These are phyloP conservation scores for Ypsolopha sequella DNA, from an alignment of 2,888 invertebrate genomes.

Conservation along the genomic window DNA sequence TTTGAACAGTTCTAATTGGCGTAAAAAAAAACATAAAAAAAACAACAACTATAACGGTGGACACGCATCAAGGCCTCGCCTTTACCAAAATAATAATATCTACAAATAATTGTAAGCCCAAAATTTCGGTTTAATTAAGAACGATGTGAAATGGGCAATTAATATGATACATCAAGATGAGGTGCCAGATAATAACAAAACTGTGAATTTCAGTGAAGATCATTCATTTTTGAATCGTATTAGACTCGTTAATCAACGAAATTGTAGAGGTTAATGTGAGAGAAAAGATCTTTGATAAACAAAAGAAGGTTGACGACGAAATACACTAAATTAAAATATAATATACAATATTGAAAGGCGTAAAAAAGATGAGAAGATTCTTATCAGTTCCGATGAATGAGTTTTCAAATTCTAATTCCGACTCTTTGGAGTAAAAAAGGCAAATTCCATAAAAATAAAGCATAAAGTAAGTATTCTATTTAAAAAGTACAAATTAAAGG, in stretches of 20 bases:
- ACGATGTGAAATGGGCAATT: constrained; percentile 32
- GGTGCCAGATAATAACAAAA: constrained; percentile 19
- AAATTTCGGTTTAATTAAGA: constrained; percentile 27
- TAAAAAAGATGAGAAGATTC: too few species aligned
- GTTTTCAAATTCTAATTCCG: too few species aligned
- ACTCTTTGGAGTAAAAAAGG: too few species aligned
- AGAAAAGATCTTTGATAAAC: too few species aligned
- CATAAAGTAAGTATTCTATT: not conserved
- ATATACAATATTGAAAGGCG: too few species aligned
- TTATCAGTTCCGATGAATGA: too few species aligned
- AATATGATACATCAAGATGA: constrained; percentile 27
- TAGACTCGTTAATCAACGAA: too few species aligned
- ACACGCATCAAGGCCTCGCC: constrained; percentile 4
- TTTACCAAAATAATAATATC: not conserved
- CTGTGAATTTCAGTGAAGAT: constrained; percentile 7
- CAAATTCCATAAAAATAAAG: not conserved
- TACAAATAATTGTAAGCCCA: constrained; percentile 2
- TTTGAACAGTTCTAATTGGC: constrained; percentile 6
- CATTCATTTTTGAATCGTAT: too few species aligned
- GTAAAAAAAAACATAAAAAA: constrained; percentile 6
- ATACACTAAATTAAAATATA: too few species aligned
- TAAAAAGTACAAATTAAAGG: constrained; percentile 23
- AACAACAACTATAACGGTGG: constrained; percentile 11
- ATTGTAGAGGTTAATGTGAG: too few species aligned
- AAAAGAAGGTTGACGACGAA: too few species aligned